phyloP scores from a whole-genome alignment of 2,797 vertebrate genomes.

The Pantherophis vulpinus region DNA sequence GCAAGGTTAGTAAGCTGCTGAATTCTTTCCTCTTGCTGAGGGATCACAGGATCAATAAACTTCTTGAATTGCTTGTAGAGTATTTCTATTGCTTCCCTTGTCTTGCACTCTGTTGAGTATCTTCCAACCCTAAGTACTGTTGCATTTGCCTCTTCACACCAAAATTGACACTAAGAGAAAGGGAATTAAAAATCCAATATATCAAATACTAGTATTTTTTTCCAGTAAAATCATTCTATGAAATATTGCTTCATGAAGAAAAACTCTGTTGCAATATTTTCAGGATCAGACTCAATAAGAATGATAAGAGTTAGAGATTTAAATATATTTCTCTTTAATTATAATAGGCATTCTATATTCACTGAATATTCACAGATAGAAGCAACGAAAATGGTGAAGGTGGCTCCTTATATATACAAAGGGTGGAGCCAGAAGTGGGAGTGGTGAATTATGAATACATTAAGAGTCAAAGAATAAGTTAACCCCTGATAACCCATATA shows the following conservation, averaged over 20 bases:
- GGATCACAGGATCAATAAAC: constrained; percentile 82
- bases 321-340: no score
- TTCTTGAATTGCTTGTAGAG: constrained; percentile 88
- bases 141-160: constrained; percentile 86
- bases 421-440: no score
- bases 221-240: neutral
- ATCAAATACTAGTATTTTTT: neutral
- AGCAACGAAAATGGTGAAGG: no score
- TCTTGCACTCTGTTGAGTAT: constrained; percentile 84
- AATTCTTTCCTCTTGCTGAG: constrained; percentile 87
- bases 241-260: neutral
- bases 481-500: no score
- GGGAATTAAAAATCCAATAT: constrained; percentile 19
- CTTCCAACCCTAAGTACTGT: constrained; percentile 85
- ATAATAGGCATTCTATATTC: no score
- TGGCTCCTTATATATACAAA: no score
- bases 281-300: no score
- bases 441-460: no score
- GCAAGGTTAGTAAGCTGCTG: constrained; percentile 81
- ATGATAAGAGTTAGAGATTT: no score
- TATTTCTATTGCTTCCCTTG: constrained; percentile 78
- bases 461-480: no score
- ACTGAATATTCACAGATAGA: no score
- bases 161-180: constrained; percentile 81
- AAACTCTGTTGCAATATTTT: no score